phyloP scores from a whole-genome alignment of 2,888 invertebrate species.

The Trachelus troglodyta region DNA sequence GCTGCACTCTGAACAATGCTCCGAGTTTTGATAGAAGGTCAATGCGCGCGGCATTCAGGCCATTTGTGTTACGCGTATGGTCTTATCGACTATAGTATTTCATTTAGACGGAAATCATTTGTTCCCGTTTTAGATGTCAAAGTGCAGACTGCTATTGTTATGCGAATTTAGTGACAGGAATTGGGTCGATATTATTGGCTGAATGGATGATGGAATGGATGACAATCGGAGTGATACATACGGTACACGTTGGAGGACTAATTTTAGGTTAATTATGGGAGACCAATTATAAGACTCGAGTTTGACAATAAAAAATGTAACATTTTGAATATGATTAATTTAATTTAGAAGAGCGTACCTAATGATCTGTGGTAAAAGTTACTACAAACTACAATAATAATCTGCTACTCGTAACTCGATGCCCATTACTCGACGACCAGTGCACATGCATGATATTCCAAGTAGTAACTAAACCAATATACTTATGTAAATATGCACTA shows the following conservation, averaged over 20 bases:
- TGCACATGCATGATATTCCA: background rate
- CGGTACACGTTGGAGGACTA: background rate
- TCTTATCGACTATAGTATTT: background rate
- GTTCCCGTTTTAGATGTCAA: background rate
- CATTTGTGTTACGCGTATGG: background rate
- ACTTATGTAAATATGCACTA: background rate
- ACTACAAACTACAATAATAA: background rate
- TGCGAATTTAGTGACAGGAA: background rate
- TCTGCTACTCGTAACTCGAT: background rate
- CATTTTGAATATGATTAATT: background rate
- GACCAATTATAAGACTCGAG: background rate
- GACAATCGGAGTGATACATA: background rate
- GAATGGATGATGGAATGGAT: background rate
- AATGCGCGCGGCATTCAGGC: background rate
- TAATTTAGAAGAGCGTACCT: background rate
- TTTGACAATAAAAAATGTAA: background rate
- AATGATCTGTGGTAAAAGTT: background rate
- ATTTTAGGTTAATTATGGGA: background rate
- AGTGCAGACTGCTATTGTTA: background rate
- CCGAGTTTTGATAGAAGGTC: background rate
- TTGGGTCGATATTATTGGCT: background rate
- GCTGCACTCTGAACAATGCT: background rate
- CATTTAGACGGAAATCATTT: background rate
- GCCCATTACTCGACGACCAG: background rate
- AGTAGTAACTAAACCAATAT: background rate